Evolutionary conservation across 1,140 invertebrate genomes (phyloP).

Genomic region (Parapsyche elsis): DNA sequence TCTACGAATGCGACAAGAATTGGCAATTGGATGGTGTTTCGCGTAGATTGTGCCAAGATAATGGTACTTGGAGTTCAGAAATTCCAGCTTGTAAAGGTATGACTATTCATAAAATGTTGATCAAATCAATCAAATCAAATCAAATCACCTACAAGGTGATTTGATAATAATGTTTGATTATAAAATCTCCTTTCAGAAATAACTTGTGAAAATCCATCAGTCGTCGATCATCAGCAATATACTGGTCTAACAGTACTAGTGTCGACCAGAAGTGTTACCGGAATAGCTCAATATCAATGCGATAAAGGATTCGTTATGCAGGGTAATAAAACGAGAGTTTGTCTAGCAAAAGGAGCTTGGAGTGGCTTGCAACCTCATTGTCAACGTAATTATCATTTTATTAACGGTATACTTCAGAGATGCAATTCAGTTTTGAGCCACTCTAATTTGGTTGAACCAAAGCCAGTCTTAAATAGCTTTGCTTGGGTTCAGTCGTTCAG

Average conservation of each 20-base stretch:
- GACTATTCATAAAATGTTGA: too few species aligned
- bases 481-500: too few species aligned
- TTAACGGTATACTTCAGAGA: too few species aligned
- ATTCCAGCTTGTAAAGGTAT: constrained; percentile 81
- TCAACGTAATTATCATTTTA: constrained; percentile 73
- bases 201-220: constrained; percentile 74
- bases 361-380: constrained; percentile 81
- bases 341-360: constrained; percentile 84
- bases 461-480: too few species aligned
- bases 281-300: constrained; percentile 83
- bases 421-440: too few species aligned
- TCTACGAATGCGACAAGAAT: constrained; percentile 86
- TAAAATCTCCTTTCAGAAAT: constrained; percentile 72
- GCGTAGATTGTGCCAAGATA: constrained; percentile 84
- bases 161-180: too few species aligned
- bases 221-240: constrained; percentile 60
- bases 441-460: too few species aligned
- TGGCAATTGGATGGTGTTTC: constrained; percentile 86
- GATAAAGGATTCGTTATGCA: constrained; percentile 81
- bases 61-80: constrained; percentile 87
- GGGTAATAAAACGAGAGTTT: constrained; percentile 83
- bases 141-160: too few species aligned
- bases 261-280: constrained; percentile 78
- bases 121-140: too few species aligned
- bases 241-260: constrained; percentile 63